These are phyloP conservation scores for Caenorhabditis angaria DNA, from an alignment of 2,888 invertebrate genomes.

Conservation along the genomic window DNA sequence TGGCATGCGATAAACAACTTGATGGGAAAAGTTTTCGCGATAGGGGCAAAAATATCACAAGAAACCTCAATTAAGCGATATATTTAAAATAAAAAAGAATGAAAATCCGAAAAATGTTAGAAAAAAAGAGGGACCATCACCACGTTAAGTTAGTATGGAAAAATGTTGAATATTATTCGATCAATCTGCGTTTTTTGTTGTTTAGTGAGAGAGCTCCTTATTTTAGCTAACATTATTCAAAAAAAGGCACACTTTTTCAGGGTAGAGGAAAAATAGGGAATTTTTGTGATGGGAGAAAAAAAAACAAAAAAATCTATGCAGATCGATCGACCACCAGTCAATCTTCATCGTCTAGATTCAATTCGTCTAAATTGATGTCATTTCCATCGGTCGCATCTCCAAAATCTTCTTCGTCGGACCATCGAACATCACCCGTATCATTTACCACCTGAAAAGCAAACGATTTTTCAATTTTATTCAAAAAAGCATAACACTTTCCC, in stretches of 20 bases:
- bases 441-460: slow-evolving; percentile 29
- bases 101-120: not conserved
- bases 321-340: slow-evolving; percentile 62
- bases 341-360: slow-evolving; percentile 67
- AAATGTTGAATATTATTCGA: not conserved
- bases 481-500: no score
- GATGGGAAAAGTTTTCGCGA: not conserved
- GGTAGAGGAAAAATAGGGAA: not conserved
- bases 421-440: slow-evolving; percentile 42
- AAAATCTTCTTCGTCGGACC: slow-evolving; percentile 64
- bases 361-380: slow-evolving; percentile 64
- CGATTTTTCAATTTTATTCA: not conserved
- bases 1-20: slow-evolving; percentile 1
- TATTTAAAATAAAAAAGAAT: not conserved
- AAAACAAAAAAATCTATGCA: slow-evolving; percentile 12
- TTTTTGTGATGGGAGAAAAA: not conserved
- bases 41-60: not conserved
- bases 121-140: not conserved
- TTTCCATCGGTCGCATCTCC: slow-evolving; percentile 57
- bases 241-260: not conserved
- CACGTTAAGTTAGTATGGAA: not conserved
- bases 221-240: not conserved
- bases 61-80: no score
- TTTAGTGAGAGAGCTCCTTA: no score
- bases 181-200: not conserved